Conservation (phyloP, 2,113 vertebrate species). For the Cryptoleucopteryx plumbea region DNA sequence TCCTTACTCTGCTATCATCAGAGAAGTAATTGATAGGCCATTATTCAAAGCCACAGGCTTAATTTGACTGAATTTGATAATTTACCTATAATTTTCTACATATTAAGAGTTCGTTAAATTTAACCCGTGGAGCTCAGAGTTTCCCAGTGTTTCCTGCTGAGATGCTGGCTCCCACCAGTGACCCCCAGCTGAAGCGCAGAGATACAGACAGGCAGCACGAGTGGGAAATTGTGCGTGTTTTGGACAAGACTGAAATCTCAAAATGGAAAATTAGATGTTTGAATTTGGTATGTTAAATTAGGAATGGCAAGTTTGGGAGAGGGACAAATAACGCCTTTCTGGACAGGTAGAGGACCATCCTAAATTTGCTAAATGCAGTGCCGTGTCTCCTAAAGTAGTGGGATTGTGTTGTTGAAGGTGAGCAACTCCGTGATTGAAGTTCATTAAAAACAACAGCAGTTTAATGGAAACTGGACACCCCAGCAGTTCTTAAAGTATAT, state of each 20-base stretch:
- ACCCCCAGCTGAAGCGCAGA: accelerated
- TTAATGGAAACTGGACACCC: not conserved
- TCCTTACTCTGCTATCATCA: not conserved
- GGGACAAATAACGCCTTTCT: not conserved
- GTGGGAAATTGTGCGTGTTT: accelerated
- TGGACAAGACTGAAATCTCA: not conserved
- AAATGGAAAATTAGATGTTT: not conserved
- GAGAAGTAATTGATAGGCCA: not conserved
- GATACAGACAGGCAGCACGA: not conserved
- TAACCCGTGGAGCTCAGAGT: not conserved
- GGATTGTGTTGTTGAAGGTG: not conserved
- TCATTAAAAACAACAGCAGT: not conserved
- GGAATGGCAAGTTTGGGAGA: not conserved
- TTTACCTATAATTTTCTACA: not conserved
- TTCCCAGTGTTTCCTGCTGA: not conserved
- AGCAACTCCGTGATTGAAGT: not conserved
- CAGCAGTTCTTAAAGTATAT: not conserved
- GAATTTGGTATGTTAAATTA: not conserved
- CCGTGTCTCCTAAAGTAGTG: not conserved
- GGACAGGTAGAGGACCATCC: not conserved
- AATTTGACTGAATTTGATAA: not conserved
- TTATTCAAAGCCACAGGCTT: not conserved
- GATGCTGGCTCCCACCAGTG: not conserved
- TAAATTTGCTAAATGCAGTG: accelerated
- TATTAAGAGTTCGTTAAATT: not conserved